phyloP scores from a whole-genome alignment of 1,140 invertebrate genomes.

The Chrysomallon squamiferum region DNA sequence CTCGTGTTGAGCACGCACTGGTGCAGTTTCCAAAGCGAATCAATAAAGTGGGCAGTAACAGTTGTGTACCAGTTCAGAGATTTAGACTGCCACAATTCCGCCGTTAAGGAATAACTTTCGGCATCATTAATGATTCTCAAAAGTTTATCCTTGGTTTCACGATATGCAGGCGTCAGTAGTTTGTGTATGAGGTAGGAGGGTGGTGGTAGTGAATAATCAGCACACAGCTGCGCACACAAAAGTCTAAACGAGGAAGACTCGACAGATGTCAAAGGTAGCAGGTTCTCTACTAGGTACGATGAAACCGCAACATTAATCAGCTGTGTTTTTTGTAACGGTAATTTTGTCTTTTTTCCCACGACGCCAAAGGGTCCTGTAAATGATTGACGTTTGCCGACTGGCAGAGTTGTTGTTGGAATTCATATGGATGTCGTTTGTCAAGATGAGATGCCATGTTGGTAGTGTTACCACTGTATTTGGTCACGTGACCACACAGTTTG shows the following conservation, averaged over 20 bases:
- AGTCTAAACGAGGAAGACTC: background rate
- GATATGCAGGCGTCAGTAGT: background rate
- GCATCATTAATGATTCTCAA: background rate
- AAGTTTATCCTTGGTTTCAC: background rate
- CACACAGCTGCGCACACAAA: background rate
- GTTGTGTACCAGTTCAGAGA: background rate
- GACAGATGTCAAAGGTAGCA: background rate
- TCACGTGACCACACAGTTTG: background rate
- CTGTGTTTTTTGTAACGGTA: too few species aligned
- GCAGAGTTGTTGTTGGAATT: background rate
- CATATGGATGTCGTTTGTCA: background rate
- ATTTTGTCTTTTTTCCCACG: too few species aligned
- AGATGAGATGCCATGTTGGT: constrained; percentile 2
- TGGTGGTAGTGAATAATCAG: background rate
- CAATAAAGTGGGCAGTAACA: background rate
- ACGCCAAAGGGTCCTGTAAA: too few species aligned
- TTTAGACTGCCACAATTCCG: background rate
- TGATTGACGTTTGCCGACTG: too few species aligned
- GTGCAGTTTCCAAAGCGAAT: background rate
- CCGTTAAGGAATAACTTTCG: background rate
- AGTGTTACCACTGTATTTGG: background rate
- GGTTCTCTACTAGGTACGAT: background rate
- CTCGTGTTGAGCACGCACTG: background rate
- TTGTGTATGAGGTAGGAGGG: background rate
- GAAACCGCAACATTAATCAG: background rate